A percentile compares a stretch with the other conserved stretches of the same genome.
phyloP scores from a whole-genome alignment of 2,113 vertebrate genomes.

The Callospermophilus lateralis region DNA sequence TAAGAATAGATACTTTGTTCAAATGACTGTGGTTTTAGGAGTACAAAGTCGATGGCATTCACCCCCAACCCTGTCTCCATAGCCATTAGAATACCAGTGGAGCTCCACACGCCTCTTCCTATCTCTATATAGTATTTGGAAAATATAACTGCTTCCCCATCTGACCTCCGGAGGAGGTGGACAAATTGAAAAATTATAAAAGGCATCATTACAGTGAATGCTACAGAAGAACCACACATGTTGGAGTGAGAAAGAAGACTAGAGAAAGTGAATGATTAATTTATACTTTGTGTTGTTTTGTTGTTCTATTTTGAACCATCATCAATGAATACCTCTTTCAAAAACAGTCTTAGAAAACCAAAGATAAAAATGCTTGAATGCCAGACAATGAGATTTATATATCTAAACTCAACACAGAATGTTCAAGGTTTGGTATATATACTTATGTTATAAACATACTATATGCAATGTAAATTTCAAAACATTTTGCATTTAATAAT shows the following conservation, averaged over 20 bases:
- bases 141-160: neutral
- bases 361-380: slow-evolving; percentile 32
- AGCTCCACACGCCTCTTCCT: neutral
- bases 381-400: neutral
- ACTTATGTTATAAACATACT: neutral
- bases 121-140: neutral
- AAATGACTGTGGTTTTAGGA: neutral
- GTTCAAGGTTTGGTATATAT: neutral
- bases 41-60: neutral
- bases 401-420: slow-evolving; percentile 9
- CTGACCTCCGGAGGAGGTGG: neutral
- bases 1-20: neutral
- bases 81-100: neutral
- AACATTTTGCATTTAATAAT: slow-evolving; percentile 42
- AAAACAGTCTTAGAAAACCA: slow-evolving; percentile 50
- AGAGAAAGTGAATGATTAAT: neutral
- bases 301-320: slow-evolving; percentile 25
- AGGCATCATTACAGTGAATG: neutral
- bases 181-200: neutral
- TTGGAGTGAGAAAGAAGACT: neutral
- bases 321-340: neutral
- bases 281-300: neutral
- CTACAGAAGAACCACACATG: neutral
- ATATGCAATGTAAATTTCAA: slow-evolving; percentile 38
- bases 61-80: neutral